Base-by-base conservation (phyloP, 2,113 vertebrate genomes). In the Sorex fumeus region DNA sequence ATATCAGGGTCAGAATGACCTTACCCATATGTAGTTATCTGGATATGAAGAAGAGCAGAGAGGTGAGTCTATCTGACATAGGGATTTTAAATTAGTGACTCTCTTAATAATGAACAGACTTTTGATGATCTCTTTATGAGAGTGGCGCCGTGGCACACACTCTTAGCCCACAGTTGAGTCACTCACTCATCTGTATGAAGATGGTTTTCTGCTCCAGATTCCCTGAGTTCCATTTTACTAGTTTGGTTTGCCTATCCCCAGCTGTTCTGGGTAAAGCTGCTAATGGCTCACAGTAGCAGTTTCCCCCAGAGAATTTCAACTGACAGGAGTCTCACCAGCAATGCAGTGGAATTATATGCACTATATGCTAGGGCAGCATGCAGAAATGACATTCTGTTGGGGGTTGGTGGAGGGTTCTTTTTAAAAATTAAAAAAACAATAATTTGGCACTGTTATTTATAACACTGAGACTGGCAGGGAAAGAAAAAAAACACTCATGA, bases 1-100 rank as follows among this genome's bases (percentile, higher is more conserved):
- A 4, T 79, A 71, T 95, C 91, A 93, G 87, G 88, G 75, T 93
- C 90, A 89, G 93, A 90, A 84, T 62, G 87, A 40, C 62, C 84
- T 95, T 60, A 70, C 23, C 74, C 67, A 74, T 74, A 50, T 43
- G 47, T 53, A 45, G 71, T 88, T 82, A 75, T 40, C 62, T 74
- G 77, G 70, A 28, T 64, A 47, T 18, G 18, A 86, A 88, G 70
- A 90, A 53, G 71, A 71, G 69, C 76, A 53, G 84, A 86, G 66
- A 57, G 10, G 19, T 77, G 15, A 86, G 28, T 72, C 45, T 71
- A 67, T 77, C n/a, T 70, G 76, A 91, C 34, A 50, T 12, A 23
- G 60, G 6, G 45, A 84, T 76, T 79, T 91, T 36, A 40, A 77
- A 66, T 86, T 69, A 88, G 43, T 40, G 57, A 27, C 19, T 60